phyloP scores from a whole-genome alignment of 2,113 vertebrate species.

The Loxodonta africana region DNA sequence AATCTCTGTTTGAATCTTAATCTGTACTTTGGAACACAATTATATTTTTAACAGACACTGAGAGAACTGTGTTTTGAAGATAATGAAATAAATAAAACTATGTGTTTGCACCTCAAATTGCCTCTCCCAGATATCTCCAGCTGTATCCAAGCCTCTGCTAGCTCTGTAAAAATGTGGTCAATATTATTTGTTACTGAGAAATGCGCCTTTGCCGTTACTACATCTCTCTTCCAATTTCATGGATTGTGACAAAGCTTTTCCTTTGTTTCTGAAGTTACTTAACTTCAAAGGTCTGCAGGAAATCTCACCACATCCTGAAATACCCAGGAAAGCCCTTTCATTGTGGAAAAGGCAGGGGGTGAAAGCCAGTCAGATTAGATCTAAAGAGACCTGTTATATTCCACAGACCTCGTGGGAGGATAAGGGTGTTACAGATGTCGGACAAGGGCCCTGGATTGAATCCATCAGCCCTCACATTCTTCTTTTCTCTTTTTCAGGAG shows the following conservation, averaged over 20 bases:
- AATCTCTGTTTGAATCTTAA: conserved; percentile 33
- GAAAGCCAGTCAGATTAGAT: background rate
- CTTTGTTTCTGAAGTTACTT: background rate
- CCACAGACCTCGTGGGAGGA: background rate
- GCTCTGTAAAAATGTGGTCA: background rate
- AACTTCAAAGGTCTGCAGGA: conserved; percentile 34
- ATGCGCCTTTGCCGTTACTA: background rate
- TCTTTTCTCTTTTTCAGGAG: conserved; percentile 34
- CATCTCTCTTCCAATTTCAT: conserved; percentile 1
- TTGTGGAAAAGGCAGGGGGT: background rate
- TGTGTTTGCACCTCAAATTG: background rate
- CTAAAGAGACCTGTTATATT: background rate
- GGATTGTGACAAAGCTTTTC: background rate
- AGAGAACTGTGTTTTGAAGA: background rate
- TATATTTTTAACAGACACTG: background rate
- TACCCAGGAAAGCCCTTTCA: background rate
- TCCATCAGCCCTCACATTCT: conserved; percentile 24
- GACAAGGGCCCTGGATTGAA: background rate
- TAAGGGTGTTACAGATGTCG: background rate
- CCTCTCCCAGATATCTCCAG: background rate
- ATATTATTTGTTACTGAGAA: background rate
- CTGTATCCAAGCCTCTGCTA: background rate
- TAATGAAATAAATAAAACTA: background rate
- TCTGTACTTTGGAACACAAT: background rate
- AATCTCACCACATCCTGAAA: conserved; percentile 41